Percentiles rank a stretch among this genome's conserved stretches.
These are phyloP conservation scores for Hippocampus guttulatus DNA, from an alignment of 2,113 vertebrate species.

Conservation along the genomic window DNA sequence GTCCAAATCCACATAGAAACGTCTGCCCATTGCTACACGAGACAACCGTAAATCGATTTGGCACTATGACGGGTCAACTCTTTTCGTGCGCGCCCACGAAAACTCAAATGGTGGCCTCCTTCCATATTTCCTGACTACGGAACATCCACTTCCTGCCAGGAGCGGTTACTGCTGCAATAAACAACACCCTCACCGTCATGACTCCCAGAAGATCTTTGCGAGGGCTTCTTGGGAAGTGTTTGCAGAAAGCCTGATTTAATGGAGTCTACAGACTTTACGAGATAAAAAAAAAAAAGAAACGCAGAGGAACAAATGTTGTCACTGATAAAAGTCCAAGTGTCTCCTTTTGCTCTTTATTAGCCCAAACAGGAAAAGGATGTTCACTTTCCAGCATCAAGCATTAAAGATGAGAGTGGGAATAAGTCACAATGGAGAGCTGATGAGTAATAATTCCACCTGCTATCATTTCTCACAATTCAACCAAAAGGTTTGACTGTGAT, in stretches of 20 bases:
- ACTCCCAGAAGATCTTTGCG: neutral
- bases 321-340: constrained; percentile 3
- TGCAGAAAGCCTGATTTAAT: constrained; percentile 5
- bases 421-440: neutral
- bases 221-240: constrained; percentile 4
- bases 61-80: neutral
- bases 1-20: too few species aligned
- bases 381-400: neutral
- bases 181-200: neutral
- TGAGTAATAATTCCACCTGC: neutral
- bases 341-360: neutral
- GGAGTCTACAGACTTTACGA: neutral
- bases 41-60: too few species aligned
- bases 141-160: constrained; percentile 8
- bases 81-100: neutral
- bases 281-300: neutral
- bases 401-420: neutral
- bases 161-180: neutral
- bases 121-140: neutral
- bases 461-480: neutral
- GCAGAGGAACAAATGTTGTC: neutral
- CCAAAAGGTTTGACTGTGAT: neutral
- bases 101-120: neutral
- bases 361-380: constrained; percentile 3
- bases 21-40: too few species aligned